phyloP scores from a whole-genome alignment of 2,113 vertebrate genomes.

The Macaca mulatta region DNA sequence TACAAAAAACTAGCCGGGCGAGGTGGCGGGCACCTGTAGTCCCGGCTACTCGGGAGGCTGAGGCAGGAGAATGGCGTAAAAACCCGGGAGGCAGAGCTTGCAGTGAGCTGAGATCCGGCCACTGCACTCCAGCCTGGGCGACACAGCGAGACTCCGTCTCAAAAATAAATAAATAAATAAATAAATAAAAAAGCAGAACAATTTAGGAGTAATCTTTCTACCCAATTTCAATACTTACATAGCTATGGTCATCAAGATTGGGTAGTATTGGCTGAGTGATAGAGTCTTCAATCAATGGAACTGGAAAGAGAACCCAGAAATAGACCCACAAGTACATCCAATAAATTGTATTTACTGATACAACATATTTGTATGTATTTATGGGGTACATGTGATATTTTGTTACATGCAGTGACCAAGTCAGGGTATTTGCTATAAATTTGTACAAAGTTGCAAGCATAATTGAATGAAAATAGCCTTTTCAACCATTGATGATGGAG shows the following conservation, averaged over 20 bases:
- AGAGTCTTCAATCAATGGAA: not conserved
- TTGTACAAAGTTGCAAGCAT: not conserved
- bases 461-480: not conserved
- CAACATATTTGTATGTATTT: not conserved
- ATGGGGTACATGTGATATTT: not conserved
- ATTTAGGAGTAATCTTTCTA: not conserved
- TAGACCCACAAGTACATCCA: not conserved
- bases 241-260: not conserved
- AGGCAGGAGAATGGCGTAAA: no score
- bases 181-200: not conserved
- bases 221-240: not conserved
- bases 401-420: not conserved
- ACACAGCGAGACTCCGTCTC: no score
- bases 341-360: not conserved
- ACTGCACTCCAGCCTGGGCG: no score
- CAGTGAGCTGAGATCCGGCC: no score
- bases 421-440: not conserved
- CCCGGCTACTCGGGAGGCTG: no score
- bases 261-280: not conserved
- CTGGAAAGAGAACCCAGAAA: not conserved
- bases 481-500: not conserved
- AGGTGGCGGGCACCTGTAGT: no score
- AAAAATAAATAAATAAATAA: no score
- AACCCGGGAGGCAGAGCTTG: no score
- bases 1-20: no score